Percentiles rank a stretch among this genome's conserved stretches.
Conservation (phyloP, 2,113 vertebrate genomes). For the Capreolus pygargus region DNA sequence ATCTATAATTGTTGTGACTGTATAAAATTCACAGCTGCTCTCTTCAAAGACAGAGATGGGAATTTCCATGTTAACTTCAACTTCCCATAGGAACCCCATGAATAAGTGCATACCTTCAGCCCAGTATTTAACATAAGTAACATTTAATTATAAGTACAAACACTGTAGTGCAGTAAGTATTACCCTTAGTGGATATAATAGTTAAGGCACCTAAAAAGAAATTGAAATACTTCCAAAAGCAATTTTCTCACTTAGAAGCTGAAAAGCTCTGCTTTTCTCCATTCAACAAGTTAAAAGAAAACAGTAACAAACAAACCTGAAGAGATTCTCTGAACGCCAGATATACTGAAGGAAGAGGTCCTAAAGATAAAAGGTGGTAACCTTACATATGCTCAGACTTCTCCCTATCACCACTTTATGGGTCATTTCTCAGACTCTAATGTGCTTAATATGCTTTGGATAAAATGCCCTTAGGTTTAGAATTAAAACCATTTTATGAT, state of each 20-base stretch:
- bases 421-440: not conserved
- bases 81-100: not conserved
- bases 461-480: not conserved
- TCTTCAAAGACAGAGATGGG: constrained; percentile 17
- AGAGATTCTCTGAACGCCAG: not conserved
- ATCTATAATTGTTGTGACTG: not conserved
- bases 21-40: not conserved
- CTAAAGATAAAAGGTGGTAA: not conserved
- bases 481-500: not conserved
- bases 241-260: constrained; percentile 30
- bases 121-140: not conserved
- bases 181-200: not conserved
- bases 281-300: constrained; percentile 5
- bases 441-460: not conserved
- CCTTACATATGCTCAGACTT: not conserved
- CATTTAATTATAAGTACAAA: not conserved
- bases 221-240: not conserved
- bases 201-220: constrained; percentile 18
- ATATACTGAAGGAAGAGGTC: not conserved
- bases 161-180: not conserved
- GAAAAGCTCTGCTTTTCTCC: not conserved
- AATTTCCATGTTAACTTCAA: constrained; percentile 46
- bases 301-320: constrained; percentile 8
- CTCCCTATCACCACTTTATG: not conserved
- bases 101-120: constrained; percentile 3